A percentile compares a stretch with the other conserved stretches of the same genome.
Conservation (phyloP, 2,797 vertebrate genomes). For the Dendrocincla tyrannina region DNA sequence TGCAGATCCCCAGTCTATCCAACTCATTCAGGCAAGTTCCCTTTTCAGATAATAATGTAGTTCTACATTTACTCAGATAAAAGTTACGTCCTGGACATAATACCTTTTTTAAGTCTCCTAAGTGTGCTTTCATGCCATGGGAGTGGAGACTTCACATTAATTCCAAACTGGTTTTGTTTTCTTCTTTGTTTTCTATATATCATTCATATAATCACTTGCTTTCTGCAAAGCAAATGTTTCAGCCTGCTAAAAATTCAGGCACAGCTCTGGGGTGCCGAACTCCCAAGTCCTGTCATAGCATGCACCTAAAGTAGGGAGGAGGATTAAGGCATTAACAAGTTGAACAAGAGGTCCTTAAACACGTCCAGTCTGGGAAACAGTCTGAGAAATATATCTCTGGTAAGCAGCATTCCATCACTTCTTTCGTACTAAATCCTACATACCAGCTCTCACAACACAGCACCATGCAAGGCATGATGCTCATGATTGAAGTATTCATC, state of each 20-base stretch:
- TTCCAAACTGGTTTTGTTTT: not conserved
- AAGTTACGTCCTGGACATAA: not conserved
- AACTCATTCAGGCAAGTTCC: not conserved
- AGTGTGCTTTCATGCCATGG: not conserved
- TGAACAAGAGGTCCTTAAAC: slow-evolving; percentile 54
- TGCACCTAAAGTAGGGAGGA: not conserved
- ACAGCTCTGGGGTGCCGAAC: not conserved
- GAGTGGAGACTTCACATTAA: not conserved
- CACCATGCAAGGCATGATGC: not conserved
- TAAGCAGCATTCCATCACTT: slow-evolving; percentile 34
- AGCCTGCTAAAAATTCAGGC: not conserved
- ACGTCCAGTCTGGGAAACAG: slow-evolving; percentile 27
- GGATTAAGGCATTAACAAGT: slow-evolving; percentile 60
- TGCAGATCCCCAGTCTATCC: not conserved
- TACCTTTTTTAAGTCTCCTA: not conserved
- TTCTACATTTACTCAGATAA: not conserved
- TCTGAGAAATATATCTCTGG: not conserved
- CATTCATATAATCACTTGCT: not conserved
- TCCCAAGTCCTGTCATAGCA: slow-evolving; percentile 15
- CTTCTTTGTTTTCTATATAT: too few relatives aligned
- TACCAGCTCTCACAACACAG: not conserved
- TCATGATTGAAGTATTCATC: accelerated
- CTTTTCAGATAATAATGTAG: not conserved
- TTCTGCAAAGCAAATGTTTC: slow-evolving; percentile 19
- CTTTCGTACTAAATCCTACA: not conserved